phyloP scores from a whole-genome alignment of 2,113 vertebrate species.

The Tachuris rubrigastra region DNA sequence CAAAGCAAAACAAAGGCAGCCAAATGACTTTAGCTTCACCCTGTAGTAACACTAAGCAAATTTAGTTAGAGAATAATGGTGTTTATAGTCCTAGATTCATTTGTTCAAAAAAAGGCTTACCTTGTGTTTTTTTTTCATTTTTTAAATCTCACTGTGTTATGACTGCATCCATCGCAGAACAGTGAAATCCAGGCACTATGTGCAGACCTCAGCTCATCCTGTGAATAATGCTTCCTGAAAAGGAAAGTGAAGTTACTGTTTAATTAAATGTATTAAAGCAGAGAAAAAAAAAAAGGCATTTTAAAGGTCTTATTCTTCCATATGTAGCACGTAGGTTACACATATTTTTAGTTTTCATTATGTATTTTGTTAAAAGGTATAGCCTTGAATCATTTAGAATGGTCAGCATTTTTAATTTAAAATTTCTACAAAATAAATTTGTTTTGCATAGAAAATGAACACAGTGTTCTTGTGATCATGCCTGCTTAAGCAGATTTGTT shows the following conservation, averaged over 20 bases:
- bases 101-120: neutral
- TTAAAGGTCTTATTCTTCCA: neutral
- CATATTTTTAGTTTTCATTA: neutral
- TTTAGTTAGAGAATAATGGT: conserved; percentile 47
- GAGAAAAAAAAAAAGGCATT: neutral
- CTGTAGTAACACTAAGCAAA: conserved; percentile 49
- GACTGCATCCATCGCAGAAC: neutral
- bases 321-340: neutral
- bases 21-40: conserved; percentile 52
- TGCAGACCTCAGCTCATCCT: neutral
- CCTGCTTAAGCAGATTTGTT: neutral
- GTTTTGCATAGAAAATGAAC: neutral
- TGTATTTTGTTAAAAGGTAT: neutral
- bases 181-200: neutral
- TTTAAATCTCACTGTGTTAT: neutral
- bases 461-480: neutral
- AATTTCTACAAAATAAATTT: neutral
- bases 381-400: neutral
- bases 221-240: neutral
- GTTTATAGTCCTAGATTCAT: conserved; percentile 29
- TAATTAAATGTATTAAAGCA: neutral
- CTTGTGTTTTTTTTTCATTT: neutral
- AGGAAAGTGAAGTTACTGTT: neutral
- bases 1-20: conserved; percentile 35
- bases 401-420: neutral